Evolutionary conservation across 2,888 invertebrate species (phyloP), one percentile per base, ranked within the genome.

Genomic region (Galerucella pusilla): DNA sequence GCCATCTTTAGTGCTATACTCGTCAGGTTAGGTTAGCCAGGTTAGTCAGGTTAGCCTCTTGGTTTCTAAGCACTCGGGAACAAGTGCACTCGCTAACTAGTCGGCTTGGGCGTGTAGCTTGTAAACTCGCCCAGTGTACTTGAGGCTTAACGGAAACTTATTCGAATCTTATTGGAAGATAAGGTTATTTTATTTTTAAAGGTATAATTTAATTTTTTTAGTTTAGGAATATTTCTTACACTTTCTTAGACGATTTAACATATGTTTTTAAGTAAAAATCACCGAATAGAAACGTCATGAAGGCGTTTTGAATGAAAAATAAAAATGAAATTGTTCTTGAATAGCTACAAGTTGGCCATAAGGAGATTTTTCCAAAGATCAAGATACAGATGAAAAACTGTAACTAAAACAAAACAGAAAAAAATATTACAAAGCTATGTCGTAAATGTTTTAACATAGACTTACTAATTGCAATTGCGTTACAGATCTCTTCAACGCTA

Each of bases 401-500:
- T 0, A 90, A 16, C 77, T 77, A 54, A 70, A 77, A 74, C 25
- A 69, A 68, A 70, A 66, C 63, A 42, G 35, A 42, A 42, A 42
- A 5, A 42, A 42, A 42, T 6, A 42, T 42, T 7, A 42, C 7
- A 7, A 7, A 42, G 1, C 35, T 28, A 61, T 12, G 16, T 2
- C 25, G 35, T 2, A 1, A 20, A n/a, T 35, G n/a, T n/a, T 12
- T 49, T 12, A 16, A 67, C 20, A 9, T 49, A 57, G 9, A 87
- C 89, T 88, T 87, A 92, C 91, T 85, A 97, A 90, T 88, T 97
- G 97, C 81, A 96, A 84, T 83, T 94, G 94, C 0, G 97, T 97
- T 76, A 97, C 93, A 83, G 94, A 90, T 79, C 94, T 94, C 85
- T 97, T 97, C 93, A 96, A 94, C 94, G 94, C 94, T 0, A 93